phyloP scores from a whole-genome alignment of 1,140 invertebrate species.

The Coptotermes formosanus region DNA sequence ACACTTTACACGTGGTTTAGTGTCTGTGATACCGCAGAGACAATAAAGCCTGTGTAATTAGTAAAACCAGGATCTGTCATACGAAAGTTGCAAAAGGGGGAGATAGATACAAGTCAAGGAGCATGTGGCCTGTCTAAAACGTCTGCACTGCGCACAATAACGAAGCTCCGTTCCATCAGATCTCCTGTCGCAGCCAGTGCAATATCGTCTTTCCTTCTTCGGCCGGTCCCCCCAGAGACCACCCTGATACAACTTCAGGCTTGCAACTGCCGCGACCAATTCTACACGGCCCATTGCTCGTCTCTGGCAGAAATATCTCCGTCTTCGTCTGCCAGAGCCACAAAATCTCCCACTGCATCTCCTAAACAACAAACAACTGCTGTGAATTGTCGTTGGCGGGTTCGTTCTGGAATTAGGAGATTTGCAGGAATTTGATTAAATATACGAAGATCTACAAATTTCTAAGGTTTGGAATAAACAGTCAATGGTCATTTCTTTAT shows the following conservation, averaged over 20 bases:
- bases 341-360: not conserved
- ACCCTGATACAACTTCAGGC: not conserved
- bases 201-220: not conserved
- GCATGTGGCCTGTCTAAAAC: not conserved
- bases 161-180: not conserved
- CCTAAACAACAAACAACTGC: not conserved
- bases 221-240: not conserved
- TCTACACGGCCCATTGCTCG: not conserved
- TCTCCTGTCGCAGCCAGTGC: not conserved
- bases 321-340: not conserved
- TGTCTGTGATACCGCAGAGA: no score
- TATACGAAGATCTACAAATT: no score
- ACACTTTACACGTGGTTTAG: no score
- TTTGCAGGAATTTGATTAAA: no score
- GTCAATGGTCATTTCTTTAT: no score
- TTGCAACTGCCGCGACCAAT: not conserved
- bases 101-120: no score
- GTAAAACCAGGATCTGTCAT: no score
- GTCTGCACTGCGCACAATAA: not conserved
- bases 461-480: no score
- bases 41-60: no score
- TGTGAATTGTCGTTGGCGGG: no score
- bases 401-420: no score
- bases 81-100: no score
- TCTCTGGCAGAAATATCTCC: not conserved